Evolutionary conservation across 2,113 vertebrate genomes (phyloP).

Genomic region (Myrmecobius fasciatus): DNA sequence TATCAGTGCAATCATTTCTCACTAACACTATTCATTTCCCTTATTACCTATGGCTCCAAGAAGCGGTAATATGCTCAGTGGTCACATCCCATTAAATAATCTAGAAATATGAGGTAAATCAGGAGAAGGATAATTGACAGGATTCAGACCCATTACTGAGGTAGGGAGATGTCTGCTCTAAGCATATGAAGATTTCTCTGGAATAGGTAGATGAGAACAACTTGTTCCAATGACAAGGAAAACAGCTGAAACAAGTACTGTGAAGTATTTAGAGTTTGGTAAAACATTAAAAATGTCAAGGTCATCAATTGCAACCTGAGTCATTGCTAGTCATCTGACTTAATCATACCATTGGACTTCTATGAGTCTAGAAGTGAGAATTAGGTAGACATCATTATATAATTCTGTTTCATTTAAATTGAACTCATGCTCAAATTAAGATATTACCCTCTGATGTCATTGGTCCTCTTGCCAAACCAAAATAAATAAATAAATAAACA

Average conservation of each 20-base stretch:
- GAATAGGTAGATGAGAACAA: neutral
- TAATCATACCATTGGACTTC: neutral
- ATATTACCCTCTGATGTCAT: neutral
- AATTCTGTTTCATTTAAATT: neutral
- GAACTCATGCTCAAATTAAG: neutral
- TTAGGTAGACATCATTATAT: too few species aligned
- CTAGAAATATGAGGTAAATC: neutral
- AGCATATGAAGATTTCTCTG: neutral
- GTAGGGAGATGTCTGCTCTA: neutral
- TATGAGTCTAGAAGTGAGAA: neutral
- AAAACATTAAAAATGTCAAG: neutral
- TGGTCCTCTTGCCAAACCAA: neutral
- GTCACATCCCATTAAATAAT: neutral
- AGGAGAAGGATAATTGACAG: neutral
- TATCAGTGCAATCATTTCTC: constrained; percentile 10
- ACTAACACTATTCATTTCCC: neutral
- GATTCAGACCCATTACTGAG: neutral
- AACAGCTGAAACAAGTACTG: neutral
- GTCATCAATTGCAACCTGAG: neutral
- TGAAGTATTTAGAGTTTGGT: neutral
- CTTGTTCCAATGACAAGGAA: neutral
- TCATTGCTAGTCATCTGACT: neutral
- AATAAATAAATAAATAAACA: too few species aligned
- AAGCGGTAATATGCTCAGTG: neutral
- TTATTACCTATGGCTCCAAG: neutral